A percentile compares a stretch with the other conserved stretches of the same genome.
Conservation (phyloP, 2,113 vertebrate species). For the Strigops habroptila region DNA sequence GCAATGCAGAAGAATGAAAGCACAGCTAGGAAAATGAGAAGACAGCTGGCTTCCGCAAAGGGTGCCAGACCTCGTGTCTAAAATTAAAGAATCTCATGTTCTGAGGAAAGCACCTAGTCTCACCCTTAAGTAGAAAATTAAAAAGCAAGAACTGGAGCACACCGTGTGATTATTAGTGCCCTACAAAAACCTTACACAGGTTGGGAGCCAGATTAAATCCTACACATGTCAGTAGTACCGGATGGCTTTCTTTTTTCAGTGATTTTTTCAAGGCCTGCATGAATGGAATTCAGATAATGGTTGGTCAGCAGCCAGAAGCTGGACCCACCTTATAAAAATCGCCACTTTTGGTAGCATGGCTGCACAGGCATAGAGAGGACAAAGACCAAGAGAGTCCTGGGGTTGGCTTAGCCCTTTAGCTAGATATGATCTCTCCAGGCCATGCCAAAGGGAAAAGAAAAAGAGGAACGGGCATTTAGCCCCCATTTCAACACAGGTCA, state of each 20-base stretch:
- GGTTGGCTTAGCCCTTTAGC: background rate
- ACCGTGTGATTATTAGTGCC: background rate
- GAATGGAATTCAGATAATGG: background rate
- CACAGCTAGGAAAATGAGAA: slow-evolving; percentile 61
- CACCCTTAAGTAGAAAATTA: background rate
- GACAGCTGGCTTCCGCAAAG: slow-evolving; percentile 57
- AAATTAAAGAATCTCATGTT: slow-evolving; percentile 59
- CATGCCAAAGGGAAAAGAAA: background rate
- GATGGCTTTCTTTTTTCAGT: background rate
- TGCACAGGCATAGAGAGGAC: background rate
- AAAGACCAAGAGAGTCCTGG: background rate
- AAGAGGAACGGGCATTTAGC: background rate
- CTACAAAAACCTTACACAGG: background rate
- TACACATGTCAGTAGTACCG: background rate
- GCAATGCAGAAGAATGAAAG: slow-evolving; percentile 57
- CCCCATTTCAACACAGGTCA: background rate
- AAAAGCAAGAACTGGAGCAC: slow-evolving; percentile 28
- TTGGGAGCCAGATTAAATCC: background rate
- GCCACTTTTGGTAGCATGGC: background rate
- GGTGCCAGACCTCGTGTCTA: slow-evolving; percentile 62
- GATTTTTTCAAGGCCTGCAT: background rate
- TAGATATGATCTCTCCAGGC: background rate
- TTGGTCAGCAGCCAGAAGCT: background rate
- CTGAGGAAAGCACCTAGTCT: slow-evolving; percentile 54
- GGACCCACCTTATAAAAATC: background rate